Conservation (phyloP, 1,140 invertebrate genomes). For the Danaus melanippus region DNA sequence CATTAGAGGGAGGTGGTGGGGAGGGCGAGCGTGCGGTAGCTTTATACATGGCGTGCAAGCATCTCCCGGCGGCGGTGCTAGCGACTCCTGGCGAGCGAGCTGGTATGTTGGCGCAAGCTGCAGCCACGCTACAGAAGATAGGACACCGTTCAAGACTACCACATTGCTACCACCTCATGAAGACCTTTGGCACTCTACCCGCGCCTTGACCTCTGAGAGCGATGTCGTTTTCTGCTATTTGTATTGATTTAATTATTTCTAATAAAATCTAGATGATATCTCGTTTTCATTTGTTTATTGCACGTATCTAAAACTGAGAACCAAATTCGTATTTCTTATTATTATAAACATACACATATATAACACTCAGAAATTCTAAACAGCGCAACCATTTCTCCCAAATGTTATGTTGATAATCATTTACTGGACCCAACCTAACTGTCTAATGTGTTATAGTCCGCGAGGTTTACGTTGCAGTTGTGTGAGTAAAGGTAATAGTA, state of each 20-base stretch:
- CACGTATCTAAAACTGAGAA: too few relatives aligned
- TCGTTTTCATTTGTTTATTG: too few relatives aligned
- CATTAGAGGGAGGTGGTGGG: constrained; percentile 70
- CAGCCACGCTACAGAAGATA: constrained; percentile 89
- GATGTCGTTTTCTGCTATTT: constrained; percentile 4
- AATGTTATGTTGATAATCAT: too few relatives aligned
- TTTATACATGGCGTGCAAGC: constrained; percentile 89
- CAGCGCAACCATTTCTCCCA: too few relatives aligned
- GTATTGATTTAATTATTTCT: constrained; percentile 2
- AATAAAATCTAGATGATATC: too few relatives aligned
- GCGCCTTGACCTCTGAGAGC: constrained; percentile 33
- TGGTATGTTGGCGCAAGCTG: constrained; percentile 91
- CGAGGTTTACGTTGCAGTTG: too few relatives aligned
- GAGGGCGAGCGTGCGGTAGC: constrained; percentile 90
- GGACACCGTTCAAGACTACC: constrained; percentile 90
- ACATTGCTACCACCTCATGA: constrained; percentile 92
- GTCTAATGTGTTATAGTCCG: too few relatives aligned
- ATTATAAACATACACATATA: too few relatives aligned
- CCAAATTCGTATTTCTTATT: too few relatives aligned
- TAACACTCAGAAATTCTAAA: too few relatives aligned
- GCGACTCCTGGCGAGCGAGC: constrained; percentile 90
- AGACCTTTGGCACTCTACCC: constrained; percentile 76
- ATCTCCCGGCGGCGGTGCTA: constrained; percentile 85
- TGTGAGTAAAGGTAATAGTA: too few relatives aligned
- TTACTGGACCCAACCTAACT: too few relatives aligned